Evolutionary conservation across 2,797 vertebrate genomes (phyloP).

Genomic region (Fringilla coelebs): DNA sequence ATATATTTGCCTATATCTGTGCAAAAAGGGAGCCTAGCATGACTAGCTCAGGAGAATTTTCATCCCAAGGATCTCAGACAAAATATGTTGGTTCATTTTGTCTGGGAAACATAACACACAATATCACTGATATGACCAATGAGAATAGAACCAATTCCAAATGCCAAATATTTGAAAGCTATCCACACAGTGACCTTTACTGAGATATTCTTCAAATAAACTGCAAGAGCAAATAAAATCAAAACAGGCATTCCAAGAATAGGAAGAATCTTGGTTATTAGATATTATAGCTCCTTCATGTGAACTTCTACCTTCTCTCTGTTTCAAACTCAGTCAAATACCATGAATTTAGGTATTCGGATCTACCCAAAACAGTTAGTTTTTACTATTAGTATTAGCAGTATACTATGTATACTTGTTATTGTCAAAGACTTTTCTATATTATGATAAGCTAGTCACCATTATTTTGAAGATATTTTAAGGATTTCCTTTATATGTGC

Average conservation of each 20-base stretch:
- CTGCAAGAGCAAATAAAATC: neutral
- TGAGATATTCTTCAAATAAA: constrained; percentile 1
- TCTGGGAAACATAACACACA: neutral
- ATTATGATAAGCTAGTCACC: neutral
- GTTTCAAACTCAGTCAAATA: neutral
- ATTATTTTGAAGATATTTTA: neutral
- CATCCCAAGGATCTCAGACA: neutral
- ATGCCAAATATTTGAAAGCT: constrained; percentile 18
- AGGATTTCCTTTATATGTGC: neutral
- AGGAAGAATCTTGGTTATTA: neutral
- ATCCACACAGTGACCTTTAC: neutral
- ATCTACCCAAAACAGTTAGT: neutral
- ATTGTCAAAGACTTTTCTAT: neutral
- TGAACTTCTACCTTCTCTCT: neutral
- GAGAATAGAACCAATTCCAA: neutral
- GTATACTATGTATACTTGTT: neutral
- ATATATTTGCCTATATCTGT: neutral
- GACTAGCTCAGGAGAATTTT: neutral
- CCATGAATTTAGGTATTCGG: neutral
- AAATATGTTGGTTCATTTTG: neutral
- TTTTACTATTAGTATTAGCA: neutral
- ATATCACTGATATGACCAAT: neutral
- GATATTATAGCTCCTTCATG: neutral
- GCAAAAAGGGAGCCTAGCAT: neutral
- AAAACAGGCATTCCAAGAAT: neutral